These are phyloP conservation scores for Etheostoma cragini DNA, from an alignment of 2,113 vertebrate species.

Conservation along the genomic window DNA sequence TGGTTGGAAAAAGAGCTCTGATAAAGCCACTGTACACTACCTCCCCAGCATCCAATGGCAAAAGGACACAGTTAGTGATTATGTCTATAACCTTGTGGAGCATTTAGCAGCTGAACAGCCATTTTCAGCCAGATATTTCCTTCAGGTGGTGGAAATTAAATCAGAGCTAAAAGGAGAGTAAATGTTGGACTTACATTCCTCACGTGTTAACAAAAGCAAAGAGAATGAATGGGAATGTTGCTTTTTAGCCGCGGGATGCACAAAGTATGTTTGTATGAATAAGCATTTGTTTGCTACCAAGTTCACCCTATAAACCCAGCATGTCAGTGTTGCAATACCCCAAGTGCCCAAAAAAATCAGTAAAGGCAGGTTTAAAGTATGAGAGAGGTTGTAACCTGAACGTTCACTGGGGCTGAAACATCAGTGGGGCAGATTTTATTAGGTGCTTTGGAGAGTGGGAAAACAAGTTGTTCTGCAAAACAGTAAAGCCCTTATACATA, in stretches of 20 bases:
- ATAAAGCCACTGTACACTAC: background rate
- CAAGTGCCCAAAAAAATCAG: background rate
- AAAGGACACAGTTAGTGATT: background rate
- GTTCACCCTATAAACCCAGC: background rate
- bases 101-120: background rate
- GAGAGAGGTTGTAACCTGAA: background rate
- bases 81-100: background rate
- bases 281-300: background rate
- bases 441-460: background rate
- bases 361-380: background rate
- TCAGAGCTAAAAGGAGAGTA: too few species aligned
- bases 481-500: slow-evolving; percentile 3
- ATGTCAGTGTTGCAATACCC: background rate
- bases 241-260: background rate
- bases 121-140: background rate
- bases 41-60: background rate
- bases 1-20: too few species aligned
- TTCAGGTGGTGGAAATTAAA: background rate
- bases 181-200: background rate
- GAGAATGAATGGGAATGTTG: background rate
- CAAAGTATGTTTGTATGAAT: background rate
- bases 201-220: background rate
- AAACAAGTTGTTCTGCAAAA: slow-evolving; percentile 18
- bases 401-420: background rate
- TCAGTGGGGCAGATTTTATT: slow-evolving; percentile 17